These are phyloP conservation scores for Dasyprocta punctata DNA, from an alignment of 2,113 vertebrate genomes.

Conservation along the genomic window DNA sequence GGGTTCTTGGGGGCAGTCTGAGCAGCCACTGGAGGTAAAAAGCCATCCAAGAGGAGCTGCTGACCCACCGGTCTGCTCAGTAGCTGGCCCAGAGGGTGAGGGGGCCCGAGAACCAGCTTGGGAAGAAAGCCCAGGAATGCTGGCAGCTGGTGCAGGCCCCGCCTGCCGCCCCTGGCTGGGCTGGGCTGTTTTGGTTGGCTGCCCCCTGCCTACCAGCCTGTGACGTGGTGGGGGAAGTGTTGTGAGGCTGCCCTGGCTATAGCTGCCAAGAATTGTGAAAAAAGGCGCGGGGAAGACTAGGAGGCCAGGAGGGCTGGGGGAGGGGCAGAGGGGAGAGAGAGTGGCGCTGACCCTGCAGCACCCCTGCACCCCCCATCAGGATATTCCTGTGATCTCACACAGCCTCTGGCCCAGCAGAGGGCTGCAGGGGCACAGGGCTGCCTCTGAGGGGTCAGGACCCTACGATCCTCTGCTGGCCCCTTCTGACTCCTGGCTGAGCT, in stretches of 20 bases:
- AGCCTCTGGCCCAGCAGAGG: constrained; percentile 24
- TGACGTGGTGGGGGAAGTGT: constrained; percentile 48
- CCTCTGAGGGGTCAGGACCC: constrained; percentile 66
- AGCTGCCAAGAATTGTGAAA: constrained; percentile 67
- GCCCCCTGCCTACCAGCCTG: constrained; percentile 62
- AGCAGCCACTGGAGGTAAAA: background rate
- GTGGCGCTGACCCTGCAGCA: background rate
- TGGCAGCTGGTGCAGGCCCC: background rate
- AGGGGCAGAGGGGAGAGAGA: background rate
- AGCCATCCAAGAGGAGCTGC: background rate
- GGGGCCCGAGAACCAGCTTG: background rate
- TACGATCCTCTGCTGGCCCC: constrained; percentile 28
- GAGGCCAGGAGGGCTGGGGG: background rate
- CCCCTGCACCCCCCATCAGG: background rate
- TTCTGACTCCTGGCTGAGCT: constrained; percentile 48
- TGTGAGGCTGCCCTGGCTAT: background rate
- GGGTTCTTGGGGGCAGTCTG: background rate
- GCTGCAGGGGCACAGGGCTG: constrained; percentile 6
- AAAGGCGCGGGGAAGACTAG: constrained; percentile 43
- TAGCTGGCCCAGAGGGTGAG: background rate
- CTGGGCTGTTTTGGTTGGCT: constrained; percentile 52
- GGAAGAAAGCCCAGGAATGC: constrained; percentile 51
- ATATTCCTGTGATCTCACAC: constrained; percentile 60
- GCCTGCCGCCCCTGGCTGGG: constrained; percentile 8
- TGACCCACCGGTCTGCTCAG: background rate